A percentile compares a stretch with the other conserved stretches of the same genome.
These are phyloP conservation scores for Colinus virginianus DNA, from an alignment of 2,113 vertebrate species.

Conservation along the genomic window DNA sequence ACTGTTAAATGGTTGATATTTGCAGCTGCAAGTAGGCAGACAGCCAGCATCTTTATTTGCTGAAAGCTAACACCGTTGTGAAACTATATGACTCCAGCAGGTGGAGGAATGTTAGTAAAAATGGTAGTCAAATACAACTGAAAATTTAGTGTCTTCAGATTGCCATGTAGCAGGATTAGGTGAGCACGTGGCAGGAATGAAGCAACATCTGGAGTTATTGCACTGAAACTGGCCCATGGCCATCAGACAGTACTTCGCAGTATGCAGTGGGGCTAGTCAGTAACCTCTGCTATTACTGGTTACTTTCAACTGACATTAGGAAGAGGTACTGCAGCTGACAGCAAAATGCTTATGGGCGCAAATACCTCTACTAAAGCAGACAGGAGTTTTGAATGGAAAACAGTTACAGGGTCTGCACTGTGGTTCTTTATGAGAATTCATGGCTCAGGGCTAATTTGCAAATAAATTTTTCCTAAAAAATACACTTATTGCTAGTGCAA, in stretches of 20 bases:
- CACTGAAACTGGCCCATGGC: background rate
- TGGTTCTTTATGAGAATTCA: background rate
- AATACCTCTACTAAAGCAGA: background rate
- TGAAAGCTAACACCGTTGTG: background rate
- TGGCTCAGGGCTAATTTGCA: background rate
- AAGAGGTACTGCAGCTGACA: background rate
- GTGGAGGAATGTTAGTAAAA: background rate
- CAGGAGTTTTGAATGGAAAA: background rate
- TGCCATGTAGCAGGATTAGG: background rate
- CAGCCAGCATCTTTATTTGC: background rate
- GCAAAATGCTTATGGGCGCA: background rate
- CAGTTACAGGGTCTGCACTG: background rate
- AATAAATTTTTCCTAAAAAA: background rate
- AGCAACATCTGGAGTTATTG: background rate
- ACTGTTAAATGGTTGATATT: slow-evolving; percentile 1
- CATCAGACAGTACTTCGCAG: background rate
- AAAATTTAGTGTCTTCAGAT: background rate
- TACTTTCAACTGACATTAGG: background rate
- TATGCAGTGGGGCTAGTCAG: background rate
- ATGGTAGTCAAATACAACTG: background rate
- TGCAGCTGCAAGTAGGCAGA: background rate
- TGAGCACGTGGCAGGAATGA: background rate
- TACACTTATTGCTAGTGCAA: background rate
- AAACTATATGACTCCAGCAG: background rate
- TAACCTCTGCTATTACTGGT: background rate